These are phyloP conservation scores for Ceyx margarethae DNA, from an alignment of 2,113 vertebrate species.

Conservation along the genomic window DNA sequence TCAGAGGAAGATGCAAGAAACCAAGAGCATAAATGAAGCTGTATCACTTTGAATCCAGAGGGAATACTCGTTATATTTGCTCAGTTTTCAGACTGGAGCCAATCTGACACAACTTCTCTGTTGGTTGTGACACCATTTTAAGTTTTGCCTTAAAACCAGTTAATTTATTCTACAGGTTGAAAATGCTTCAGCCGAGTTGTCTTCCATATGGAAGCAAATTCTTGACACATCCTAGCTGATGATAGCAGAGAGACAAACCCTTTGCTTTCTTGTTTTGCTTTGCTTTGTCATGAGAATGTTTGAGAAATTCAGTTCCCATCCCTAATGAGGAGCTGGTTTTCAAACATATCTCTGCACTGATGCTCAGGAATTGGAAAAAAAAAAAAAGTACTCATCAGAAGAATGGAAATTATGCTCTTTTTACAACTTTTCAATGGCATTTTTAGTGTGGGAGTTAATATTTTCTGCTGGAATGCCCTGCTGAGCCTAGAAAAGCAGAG, in stretches of 20 bases:
- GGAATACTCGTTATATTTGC: not conserved
- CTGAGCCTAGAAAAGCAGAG: not conserved
- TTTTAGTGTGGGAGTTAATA: not conserved
- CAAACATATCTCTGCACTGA: not conserved
- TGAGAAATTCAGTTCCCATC: not conserved
- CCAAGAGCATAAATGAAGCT: not conserved
- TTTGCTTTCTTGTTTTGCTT: not conserved
- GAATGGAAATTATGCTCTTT: not conserved
- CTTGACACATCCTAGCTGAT: not conserved
- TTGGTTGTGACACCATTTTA: not conserved
- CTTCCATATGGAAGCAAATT: not conserved
- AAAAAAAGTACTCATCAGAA: not conserved
- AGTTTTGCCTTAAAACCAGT: not conserved
- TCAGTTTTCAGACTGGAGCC: not conserved
- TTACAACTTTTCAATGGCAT: not conserved
- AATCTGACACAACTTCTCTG: not conserved
- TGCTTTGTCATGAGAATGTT: not conserved
- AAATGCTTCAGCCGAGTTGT: not conserved
- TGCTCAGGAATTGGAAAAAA: not conserved
- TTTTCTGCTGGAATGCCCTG: not conserved
- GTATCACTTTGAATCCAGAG: not conserved
- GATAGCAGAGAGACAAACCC: not conserved
- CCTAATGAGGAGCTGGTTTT: not conserved
- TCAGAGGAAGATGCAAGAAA: not conserved
- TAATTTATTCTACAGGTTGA: conserved; percentile 16